These are phyloP conservation scores for Margaritifera margaritifera DNA, from an alignment of 2,888 invertebrate genomes.

Conservation along the genomic window DNA sequence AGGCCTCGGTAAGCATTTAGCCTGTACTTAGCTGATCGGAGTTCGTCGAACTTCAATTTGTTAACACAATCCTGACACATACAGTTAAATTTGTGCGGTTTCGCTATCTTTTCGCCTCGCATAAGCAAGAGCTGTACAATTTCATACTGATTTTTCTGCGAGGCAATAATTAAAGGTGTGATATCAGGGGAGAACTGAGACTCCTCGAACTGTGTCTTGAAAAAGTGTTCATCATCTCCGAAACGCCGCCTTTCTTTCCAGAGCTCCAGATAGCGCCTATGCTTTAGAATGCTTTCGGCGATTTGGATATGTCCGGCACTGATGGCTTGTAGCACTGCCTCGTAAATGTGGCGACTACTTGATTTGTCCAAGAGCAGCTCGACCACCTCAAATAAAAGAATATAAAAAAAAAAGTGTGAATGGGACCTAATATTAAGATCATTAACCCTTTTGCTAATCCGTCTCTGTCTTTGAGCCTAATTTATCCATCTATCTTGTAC, in stretches of 20 bases:
- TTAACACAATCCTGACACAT: constrained; percentile 65
- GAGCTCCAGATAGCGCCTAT: constrained; percentile 66
- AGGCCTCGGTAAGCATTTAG: constrained; percentile 69
- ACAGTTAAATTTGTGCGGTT: constrained; percentile 69
- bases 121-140: constrained; percentile 65
- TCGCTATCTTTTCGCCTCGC: constrained; percentile 66
- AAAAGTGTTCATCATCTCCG: constrained; percentile 59
- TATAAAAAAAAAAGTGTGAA: no score
- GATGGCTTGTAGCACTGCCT: constrained; percentile 69
- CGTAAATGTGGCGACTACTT: constrained; percentile 67
- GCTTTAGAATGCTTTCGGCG: constrained; percentile 69
- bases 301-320: constrained; percentile 71
- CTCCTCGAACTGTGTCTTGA: constrained; percentile 62
- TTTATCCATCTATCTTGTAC: no score
- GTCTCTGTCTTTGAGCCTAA: no score
- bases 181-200: constrained; percentile 69
- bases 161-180: constrained; percentile 67
- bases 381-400: constrained; percentile 56
- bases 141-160: constrained; percentile 70
- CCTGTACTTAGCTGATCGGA: constrained; percentile 69
- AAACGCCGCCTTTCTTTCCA: constrained; percentile 51
- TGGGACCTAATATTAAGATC: no score
- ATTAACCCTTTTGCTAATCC: no score
- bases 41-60: constrained; percentile 66
- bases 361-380: constrained; percentile 65